A percentile compares a stretch with the other conserved stretches of the same genome.
Evolutionary conservation across 2,888 invertebrate genomes (phyloP).

Genomic region (Lingula anatina): DNA sequence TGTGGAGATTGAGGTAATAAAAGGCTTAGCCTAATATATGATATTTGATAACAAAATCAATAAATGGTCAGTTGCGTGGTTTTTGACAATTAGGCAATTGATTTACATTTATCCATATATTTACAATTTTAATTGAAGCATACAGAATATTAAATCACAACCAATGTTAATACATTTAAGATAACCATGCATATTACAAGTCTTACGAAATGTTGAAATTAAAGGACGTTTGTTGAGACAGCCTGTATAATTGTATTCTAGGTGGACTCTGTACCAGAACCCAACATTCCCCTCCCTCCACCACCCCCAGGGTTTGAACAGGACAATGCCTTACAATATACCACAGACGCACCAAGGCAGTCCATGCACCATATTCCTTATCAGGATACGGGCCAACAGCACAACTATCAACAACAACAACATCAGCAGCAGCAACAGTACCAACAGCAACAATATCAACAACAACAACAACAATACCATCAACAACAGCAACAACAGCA

Average conservation of each 20-base stretch:
- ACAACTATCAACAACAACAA: conserved; percentile 12
- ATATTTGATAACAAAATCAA: no score
- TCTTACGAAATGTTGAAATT: background rate
- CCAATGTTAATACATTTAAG: background rate
- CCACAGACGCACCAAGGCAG: conserved; percentile 13
- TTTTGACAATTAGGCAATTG: background rate
- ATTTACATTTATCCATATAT: background rate
- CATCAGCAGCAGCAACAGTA: no score
- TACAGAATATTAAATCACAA: background rate
- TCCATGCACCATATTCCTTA: conserved; percentile 7
- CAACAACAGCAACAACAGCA: no score
- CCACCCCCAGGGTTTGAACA: no score
- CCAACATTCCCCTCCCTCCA: conserved; percentile 46
- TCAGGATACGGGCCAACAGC: conserved; percentile 9
- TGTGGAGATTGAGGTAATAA: conserved; percentile 62
- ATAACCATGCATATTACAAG: background rate
- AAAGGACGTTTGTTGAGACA: no score
- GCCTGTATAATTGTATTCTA: conserved; percentile 10
- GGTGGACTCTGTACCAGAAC: conserved; percentile 42
- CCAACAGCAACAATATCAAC: no score
- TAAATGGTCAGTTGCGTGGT: background rate
- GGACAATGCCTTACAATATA: no score
- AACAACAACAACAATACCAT: no score
- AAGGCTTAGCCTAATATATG: background rate
- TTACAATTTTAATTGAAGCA: background rate